These are phyloP conservation scores for Littorina saxatilis DNA, from an alignment of 1,140 invertebrate species.

Conservation along the genomic window DNA sequence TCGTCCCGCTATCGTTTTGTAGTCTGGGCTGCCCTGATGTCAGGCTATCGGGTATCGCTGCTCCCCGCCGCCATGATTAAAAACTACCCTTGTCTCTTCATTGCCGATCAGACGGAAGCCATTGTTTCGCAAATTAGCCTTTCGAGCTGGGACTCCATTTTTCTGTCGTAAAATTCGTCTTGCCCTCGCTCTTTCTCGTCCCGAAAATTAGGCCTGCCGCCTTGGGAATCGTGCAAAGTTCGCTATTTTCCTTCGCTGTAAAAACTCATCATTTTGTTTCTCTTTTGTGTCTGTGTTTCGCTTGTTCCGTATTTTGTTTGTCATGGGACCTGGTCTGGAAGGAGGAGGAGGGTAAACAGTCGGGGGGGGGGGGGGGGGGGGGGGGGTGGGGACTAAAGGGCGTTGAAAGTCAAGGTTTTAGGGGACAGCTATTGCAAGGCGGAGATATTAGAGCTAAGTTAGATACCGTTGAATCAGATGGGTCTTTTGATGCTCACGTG, in stretches of 20 bases:
- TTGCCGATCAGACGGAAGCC: constrained; percentile 4
- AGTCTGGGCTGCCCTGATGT: not conserved
- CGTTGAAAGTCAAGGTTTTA: too few relatives aligned
- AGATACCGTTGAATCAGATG: too few relatives aligned
- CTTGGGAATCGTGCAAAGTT: not conserved
- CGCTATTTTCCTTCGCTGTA: too few relatives aligned
- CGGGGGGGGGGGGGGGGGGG: too few relatives aligned
- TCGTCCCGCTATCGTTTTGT: constrained; percentile 20
- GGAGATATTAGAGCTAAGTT: too few relatives aligned
- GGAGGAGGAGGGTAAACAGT: not conserved
- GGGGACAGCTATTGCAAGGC: too few relatives aligned
- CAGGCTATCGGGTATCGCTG: not conserved
- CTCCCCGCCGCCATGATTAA: not conserved
- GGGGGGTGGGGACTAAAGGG: too few relatives aligned
- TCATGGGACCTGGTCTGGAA: not conserved
- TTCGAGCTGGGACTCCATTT: not conserved
- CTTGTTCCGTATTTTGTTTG: not conserved
- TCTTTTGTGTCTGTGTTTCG: not conserved
- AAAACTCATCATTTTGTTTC: not conserved
- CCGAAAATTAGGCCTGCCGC: not conserved
- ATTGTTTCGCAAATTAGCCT: constrained; percentile 10
- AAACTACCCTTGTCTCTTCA: constrained; percentile 9
- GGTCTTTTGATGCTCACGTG: too few relatives aligned
- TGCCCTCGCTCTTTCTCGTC: not conserved
- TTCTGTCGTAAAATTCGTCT: not conserved